Base-by-base conservation (phyloP, 1,140 invertebrate genomes). In the Atta cephalotes region DNA sequence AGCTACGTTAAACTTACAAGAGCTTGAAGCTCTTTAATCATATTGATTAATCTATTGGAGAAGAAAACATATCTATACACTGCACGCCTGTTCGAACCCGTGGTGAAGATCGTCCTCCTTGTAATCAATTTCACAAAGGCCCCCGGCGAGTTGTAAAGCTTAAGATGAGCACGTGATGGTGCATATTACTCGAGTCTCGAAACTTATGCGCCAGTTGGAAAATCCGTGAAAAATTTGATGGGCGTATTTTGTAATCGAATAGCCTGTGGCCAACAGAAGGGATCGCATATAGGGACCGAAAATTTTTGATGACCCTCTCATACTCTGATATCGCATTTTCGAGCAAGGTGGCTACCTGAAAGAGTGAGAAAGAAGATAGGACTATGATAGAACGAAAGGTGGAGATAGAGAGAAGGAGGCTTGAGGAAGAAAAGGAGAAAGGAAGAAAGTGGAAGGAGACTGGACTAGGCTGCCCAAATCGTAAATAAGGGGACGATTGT, bases 401-500 rank as follows among this genome's bases (percentile, higher is more conserved):
- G 21, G 31, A 71, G 39, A 68, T 18, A 66, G 68, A 80, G 80
- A 31, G 25, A 25, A 25, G 81, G 35, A 63, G 10, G 53, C 31
- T 9, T 21, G 62, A 77, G 28, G 58, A 60, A 65, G n/a, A 10
- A 35, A 60, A 51, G 77, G 65, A 70, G n/a, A 10, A 35, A 60
- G 58, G 77, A 85, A 58, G 86, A 85, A 68, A 63, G 62, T 58
- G 58, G 62, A 86, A 25, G 21, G 71, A 68, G 74, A 60, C 21
- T 56, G 18, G 63, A 62, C 56, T 58, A 70, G 51, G 70, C 80
- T 81, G 87, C 58, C 82, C 89, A 87, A 94, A 94, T 93, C 92
- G 93, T 94, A 94, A 94, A 94, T 94, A 94, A 93, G 93, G 88
- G 91, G 93, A 86, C 91, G 93, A 94, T 94, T 94, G 93, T 94